These are phyloP conservation scores for Canis aureus DNA, from an alignment of 2,113 vertebrate species.

Conservation along the genomic window DNA sequence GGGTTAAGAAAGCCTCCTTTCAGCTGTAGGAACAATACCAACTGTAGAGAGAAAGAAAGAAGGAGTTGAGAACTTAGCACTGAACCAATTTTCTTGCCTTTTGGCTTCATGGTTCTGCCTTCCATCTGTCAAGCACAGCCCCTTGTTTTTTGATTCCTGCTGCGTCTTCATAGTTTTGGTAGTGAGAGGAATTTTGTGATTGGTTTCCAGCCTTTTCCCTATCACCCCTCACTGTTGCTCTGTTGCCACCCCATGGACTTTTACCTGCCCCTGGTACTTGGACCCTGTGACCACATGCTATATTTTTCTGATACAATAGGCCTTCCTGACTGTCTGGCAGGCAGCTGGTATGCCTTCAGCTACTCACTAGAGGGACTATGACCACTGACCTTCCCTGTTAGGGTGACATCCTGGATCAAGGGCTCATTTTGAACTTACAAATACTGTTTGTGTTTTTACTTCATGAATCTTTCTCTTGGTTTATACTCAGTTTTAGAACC, in stretches of 20 bases:
- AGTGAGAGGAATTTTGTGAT: background rate
- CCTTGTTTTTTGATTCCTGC: background rate
- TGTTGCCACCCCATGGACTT: background rate
- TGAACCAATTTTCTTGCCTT: background rate
- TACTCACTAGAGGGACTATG: background rate
- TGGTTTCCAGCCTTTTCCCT: background rate
- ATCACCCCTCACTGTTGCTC: background rate
- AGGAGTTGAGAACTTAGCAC: background rate
- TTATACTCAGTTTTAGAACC: background rate
- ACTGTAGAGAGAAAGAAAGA: background rate
- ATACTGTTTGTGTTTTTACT: background rate
- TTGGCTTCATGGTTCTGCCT: background rate
- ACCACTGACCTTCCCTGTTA: background rate
- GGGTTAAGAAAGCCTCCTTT: background rate
- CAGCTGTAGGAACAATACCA: background rate
- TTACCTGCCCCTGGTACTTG: background rate
- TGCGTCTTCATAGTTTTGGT: background rate
- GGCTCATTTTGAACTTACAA: background rate
- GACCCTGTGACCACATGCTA: accelerated
- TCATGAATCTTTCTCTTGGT: background rate
- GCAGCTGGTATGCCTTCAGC: background rate
- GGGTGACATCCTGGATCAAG: background rate
- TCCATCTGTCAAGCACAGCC: too few relatives aligned
- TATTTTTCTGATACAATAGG: background rate
- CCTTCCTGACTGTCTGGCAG: background rate